Evolutionary conservation across 92 coral and sea anemone species (phyloP), one percentile per base, ranked within the genome.

Genomic region (Phenganax marumi): DNA sequence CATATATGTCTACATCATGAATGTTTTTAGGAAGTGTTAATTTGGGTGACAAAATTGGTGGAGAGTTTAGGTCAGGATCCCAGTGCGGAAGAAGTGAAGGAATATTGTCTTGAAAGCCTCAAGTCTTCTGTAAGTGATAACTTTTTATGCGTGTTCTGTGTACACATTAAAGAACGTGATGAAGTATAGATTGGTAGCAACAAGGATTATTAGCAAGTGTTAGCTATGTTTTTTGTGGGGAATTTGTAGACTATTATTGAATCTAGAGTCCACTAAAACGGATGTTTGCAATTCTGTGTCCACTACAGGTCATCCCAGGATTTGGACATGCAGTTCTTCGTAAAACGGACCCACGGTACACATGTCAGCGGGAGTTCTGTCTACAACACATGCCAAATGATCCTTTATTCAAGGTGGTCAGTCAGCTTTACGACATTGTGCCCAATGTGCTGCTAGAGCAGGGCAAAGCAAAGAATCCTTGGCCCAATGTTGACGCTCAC

Each of bases 401-500:
- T 54, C 90, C 93, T 3, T 50, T 95, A 88, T 95, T 95, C 84
- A 90, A 92, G 75, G 95, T 95, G 52, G 92, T 87, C 62, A 90
- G 98, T 43, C 88, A 87, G 87, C 86, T 95, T 33, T 89, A 90
- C 81, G 85, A 92, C 80, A 82, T 92, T 81, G 98, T 91, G 7
- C 98, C 98, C 39, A 90, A 95, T 68, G 90, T 92, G 26, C 86
- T 95, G 55, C 88, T 95, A 46, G 96, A 95, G 57, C 97, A 92
- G 70, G 98, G 98, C 87, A 95, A 92, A 85, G 98, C 98, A 24
- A 95, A 95, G 87, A 95, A 95, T 81, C 98, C 98, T 22, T 95
- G 98, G 98, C 98, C 98, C 8, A 95, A 95, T 88, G 98, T 95
- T 25, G 98, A 95, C 74, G 98, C 98, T 16, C 98, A 95, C 74